Percentiles rank a stretch among this genome's conserved stretches.
Evolutionary conservation across 2,888 invertebrate species (phyloP).

Genomic region (Marasmarcha lunaedactyla): DNA sequence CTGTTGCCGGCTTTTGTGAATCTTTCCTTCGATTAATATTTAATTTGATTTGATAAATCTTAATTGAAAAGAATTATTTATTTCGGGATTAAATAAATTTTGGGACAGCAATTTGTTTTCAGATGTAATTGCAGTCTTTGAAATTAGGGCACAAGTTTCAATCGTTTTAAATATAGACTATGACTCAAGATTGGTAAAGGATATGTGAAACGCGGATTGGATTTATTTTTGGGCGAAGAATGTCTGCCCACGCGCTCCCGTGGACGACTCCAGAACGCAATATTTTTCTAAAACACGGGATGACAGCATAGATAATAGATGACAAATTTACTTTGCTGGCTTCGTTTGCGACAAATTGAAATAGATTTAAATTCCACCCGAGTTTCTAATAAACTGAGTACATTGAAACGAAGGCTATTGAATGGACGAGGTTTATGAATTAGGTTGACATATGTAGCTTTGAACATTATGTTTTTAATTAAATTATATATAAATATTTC

Average conservation of each 20-base stretch:
- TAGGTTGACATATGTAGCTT: too few relatives aligned
- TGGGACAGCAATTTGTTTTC: background rate
- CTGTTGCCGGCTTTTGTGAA: background rate
- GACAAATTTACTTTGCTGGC: too few relatives aligned
- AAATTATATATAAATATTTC: too few relatives aligned
- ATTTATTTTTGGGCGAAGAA: slow-evolving; percentile 51
- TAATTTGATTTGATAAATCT: background rate
- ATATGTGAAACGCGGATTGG: slow-evolving; percentile 43
- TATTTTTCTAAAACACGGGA: too few relatives aligned
- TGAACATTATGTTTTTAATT: too few relatives aligned
- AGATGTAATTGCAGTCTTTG: slow-evolving; percentile 4
- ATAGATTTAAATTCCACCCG: too few relatives aligned
- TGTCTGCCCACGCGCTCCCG: slow-evolving; percentile 34
- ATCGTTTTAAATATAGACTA: slow-evolving; percentile 48
- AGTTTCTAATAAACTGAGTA: too few relatives aligned
- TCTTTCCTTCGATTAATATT: too few relatives aligned
- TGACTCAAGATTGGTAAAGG: slow-evolving; percentile 50
- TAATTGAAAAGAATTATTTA: background rate
- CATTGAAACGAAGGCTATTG: too few relatives aligned
- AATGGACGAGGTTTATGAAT: too few relatives aligned
- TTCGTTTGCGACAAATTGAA: too few relatives aligned
- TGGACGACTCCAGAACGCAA: slow-evolving; percentile 2
- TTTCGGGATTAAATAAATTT: background rate
- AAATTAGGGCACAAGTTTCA: slow-evolving; percentile 46
- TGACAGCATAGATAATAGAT: too few relatives aligned